phyloP scores from a whole-genome alignment of 2,113 vertebrate species.

The Porphyrio hochstetteri region DNA sequence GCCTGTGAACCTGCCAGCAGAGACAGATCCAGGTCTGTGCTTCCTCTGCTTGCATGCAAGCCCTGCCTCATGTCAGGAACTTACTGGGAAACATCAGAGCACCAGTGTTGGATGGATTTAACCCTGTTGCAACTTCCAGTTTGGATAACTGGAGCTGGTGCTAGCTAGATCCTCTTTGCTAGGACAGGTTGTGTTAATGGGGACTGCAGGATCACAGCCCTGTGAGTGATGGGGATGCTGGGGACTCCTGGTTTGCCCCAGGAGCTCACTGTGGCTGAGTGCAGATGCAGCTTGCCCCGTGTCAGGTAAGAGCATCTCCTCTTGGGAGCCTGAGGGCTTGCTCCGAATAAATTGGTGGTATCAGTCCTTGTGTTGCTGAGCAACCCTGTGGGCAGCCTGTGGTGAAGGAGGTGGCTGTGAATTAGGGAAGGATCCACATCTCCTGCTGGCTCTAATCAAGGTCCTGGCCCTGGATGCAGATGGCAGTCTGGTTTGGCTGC shows the following conservation, averaged over 20 bases:
- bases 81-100: background rate
- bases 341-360: background rate
- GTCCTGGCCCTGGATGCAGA: background rate
- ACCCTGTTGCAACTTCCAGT: background rate
- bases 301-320: background rate
- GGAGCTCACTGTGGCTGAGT: background rate
- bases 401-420: background rate
- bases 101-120: fast-evolving
- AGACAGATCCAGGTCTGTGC: background rate
- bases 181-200: background rate
- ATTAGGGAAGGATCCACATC: background rate
- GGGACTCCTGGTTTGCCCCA: background rate
- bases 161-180: background rate
- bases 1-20: background rate
- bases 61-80: background rate
- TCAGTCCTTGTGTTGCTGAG: conserved; percentile 4
- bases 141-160: background rate
- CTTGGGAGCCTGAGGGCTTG: background rate
- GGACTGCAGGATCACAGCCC: background rate
- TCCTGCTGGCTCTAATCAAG: background rate
- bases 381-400: background rate
- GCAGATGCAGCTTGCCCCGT: background rate
- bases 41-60: background rate
- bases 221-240: fast-evolving
- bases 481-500: background rate